Base-by-base conservation (phyloP, 2,888 invertebrate genomes). In the Prostheceraeus crozeri region DNA sequence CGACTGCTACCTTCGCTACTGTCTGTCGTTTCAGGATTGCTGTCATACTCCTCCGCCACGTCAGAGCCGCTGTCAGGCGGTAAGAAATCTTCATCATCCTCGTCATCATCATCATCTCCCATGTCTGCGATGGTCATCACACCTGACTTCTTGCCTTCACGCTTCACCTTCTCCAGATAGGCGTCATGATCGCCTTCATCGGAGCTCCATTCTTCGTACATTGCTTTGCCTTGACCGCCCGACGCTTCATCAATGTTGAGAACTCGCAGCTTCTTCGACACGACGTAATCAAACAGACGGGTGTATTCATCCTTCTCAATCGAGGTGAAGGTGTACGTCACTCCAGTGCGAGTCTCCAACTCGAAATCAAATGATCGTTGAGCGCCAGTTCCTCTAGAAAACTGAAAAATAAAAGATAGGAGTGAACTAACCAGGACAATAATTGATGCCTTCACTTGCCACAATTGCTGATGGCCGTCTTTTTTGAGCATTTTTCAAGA, bases 221-320 rank as follows among this genome's bases (percentile, higher is more conserved):
- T 21, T 52, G 10, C 14, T 11, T 16, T 21, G 3, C 16, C 27
- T 35, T 60, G 89, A 66, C 87, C 84, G n/a, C n/a, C n/a, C n/a
- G n/a, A n/a, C n/a, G n/a, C n/a, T n/a, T n/a, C n/a, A n/a, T n/a
- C n/a, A n/a, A n/a, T n/a, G 72, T 93, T 94, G 78, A 93, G 93
- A 61, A 96, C 89, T 65, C 90, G 84, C 16, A 98, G 80, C 72
- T 93, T 90, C 80, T 96, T 98, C 35, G 84, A 82, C 1, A 84
- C 85, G 57, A 94, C 90, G 73, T 89, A 98, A 78, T 96, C 90
- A 72, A 87, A 96, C 1, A 98, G 80, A 74, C 90, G 93, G 62
- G 84, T 85, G 75, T 98, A 98, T 76, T 98, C 96, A 71, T 94
- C 96, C 80, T 98, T 99, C 77, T 94, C 96, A 64, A 98, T 94